phyloP scores from a whole-genome alignment of 1,140 invertebrate species.

The Drosophila lacertosa region DNA sequence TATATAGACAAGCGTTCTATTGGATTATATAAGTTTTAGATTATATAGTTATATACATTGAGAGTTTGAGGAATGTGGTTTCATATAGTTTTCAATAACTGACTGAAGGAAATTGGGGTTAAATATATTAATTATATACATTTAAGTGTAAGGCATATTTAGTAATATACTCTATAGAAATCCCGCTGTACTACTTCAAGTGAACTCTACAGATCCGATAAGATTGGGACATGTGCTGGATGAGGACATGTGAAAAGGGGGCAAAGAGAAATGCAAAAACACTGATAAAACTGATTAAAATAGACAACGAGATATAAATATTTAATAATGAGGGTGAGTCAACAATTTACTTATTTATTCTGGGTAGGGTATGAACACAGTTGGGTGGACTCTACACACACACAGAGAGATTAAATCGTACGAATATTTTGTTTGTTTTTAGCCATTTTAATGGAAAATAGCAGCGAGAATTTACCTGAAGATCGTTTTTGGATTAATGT shows the following conservation, averaged over 20 bases:
- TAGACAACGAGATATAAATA: constrained; percentile 5
- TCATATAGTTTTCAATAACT: too few species aligned
- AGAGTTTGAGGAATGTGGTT: too few species aligned
- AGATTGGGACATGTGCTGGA: background rate
- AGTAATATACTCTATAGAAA: too few species aligned
- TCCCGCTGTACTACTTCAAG: too few species aligned
- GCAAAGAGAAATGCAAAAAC: constrained; percentile 1
- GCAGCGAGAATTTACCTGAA: constrained; percentile 72
- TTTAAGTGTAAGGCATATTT: too few species aligned
- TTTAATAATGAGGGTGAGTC: constrained; percentile 1
- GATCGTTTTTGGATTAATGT: constrained; percentile 43
- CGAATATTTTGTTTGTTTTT: constrained; percentile 38
- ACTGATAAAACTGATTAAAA: constrained; percentile 1
- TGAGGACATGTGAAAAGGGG: constrained; percentile 9
- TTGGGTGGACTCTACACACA: constrained; percentile 12
- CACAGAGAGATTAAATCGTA: constrained; percentile 28
- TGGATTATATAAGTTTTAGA: too few species aligned
- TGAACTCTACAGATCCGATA: constrained; percentile 2
- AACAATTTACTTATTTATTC: constrained; percentile 21
- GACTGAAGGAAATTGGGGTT: too few species aligned
- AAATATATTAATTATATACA: too few species aligned
- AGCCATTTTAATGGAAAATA: constrained; percentile 60
- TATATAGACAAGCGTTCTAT: too few species aligned
- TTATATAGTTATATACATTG: too few species aligned
- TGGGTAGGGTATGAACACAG: constrained; percentile 5